Conservation (phyloP, 2,113 vertebrate species). For the Gallinago undulata region DNA sequence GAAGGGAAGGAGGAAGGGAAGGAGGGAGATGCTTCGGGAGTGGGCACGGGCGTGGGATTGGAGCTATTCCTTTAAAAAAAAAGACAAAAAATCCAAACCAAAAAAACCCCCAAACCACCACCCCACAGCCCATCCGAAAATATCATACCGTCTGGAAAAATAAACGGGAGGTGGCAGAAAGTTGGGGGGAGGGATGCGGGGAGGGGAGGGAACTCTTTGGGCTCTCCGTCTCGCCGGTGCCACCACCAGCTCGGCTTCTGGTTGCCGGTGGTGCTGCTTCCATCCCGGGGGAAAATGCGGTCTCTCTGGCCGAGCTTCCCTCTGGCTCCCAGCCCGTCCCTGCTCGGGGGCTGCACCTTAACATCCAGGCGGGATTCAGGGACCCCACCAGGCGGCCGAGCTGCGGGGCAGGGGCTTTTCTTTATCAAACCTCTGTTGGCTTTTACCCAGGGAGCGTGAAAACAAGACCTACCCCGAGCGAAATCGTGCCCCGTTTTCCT, state of each 20-base stretch:
- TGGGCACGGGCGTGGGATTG: rapidly evolving
- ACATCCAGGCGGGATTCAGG: not conserved
- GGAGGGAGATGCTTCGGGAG: not conserved
- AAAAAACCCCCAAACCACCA: not conserved
- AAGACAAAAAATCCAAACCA: not conserved
- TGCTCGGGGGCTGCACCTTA: not conserved
- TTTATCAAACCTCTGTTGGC: not conserved
- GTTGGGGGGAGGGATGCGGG: rapidly evolving
- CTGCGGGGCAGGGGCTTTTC: not conserved
- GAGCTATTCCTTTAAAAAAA: not conserved
- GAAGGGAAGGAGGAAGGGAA: not conserved
- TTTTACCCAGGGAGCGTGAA: not conserved
- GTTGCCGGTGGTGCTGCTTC: not conserved
- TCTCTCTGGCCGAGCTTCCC: not conserved
- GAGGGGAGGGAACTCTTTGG: not conserved
- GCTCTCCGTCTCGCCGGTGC: rapidly evolving
- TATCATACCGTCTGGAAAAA: not conserved
- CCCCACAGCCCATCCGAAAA: not conserved
- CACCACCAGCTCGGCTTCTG: not conserved
- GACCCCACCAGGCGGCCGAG: not conserved
- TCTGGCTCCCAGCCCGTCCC: not conserved
- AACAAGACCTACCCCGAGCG: not conserved
- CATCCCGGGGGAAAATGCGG: not conserved
- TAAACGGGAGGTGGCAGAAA: not conserved
- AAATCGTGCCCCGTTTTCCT: not conserved